These are phyloP conservation scores for Oxyscelio sp. DNA, from an alignment of 2,888 invertebrate species.

Conservation along the genomic window DNA sequence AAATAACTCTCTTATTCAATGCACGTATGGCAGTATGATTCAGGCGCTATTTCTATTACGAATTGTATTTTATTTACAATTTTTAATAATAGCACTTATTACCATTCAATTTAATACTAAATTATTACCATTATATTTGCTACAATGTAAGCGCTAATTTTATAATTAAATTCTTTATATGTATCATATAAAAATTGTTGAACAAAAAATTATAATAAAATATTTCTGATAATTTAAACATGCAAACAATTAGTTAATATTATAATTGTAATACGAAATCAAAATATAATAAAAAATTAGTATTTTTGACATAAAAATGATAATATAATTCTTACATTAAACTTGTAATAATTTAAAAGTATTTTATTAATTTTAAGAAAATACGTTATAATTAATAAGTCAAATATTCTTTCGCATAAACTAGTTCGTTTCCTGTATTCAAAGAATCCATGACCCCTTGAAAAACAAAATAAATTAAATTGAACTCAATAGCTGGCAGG, in stretches of 20 bases:
- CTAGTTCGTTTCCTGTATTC: conserved; percentile 24
- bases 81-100: neutral
- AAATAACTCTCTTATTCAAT: conserved; percentile 25
- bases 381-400: neutral
- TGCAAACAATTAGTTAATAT: too few relatives aligned
- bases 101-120: neutral
- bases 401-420: conserved; percentile 2
- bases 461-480: conserved; percentile 51
- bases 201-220: too few relatives aligned
- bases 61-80: conserved; percentile 11
- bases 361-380: neutral
- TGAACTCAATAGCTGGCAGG: conserved; percentile 54
- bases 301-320: too few relatives aligned
- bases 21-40: conserved; percentile 35
- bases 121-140: neutral
- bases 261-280: too few relatives aligned
- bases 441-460: conserved; percentile 49
- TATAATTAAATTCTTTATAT: too few relatives aligned
- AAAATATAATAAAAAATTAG: too few relatives aligned
- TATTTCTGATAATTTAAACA: too few relatives aligned
- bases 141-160: too few relatives aligned
- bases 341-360: too few relatives aligned
- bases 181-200: too few relatives aligned
- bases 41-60: conserved; percentile 24
- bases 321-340: too few relatives aligned